Base-by-base conservation (phyloP, 2,888 invertebrate species). In the Eupithecia subumbrata region DNA sequence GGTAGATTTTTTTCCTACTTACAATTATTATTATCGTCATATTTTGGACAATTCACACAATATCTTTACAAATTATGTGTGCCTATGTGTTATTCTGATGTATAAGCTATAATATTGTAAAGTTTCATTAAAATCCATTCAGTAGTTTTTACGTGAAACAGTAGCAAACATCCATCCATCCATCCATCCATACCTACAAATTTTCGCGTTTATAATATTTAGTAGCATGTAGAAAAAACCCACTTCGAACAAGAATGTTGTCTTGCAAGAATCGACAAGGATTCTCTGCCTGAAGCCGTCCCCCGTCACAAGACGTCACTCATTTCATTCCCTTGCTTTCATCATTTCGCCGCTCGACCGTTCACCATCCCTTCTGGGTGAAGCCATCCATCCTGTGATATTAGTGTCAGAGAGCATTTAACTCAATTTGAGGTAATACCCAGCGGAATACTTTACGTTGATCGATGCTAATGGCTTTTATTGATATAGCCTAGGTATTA, bases 381-480 rank as follows among this genome's bases (percentile, higher is more conserved):
- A 56, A 69, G 18, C n/a, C 56, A 52, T 37, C 7, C 66, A 68
- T 22, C 14, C 12, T 68, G 64, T 34, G 64, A 34, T 64, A 34
- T 64, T 64, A 34, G 34, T 64, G 34, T 68, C 40, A 40, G 40
- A 40, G 14, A 40, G 25, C 43, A 68, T 68, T 68, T 68, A 69
- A 52, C 69, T 52, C 69, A 52, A 48, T 69, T 69, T 69, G 69
- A 52, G 52, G 68, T 68, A 68, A 68, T 68, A 25, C 68, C 68
- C 83, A 89, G 90, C 89, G 90, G 89, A 67, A 89, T 91, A 91
- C 89, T 92, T 64, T 90, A 91, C 86, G 79, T 87, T 92, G 94
- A 93, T 93, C 90, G 93, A 93, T 91, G 90, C 85, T 94, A 93
- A 94, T 93, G 87, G 90, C 90, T 88, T 94, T 94, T 94, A 94